Conservation (phyloP, 2,888 invertebrate species). For the Drosophila leonis region DNA sequence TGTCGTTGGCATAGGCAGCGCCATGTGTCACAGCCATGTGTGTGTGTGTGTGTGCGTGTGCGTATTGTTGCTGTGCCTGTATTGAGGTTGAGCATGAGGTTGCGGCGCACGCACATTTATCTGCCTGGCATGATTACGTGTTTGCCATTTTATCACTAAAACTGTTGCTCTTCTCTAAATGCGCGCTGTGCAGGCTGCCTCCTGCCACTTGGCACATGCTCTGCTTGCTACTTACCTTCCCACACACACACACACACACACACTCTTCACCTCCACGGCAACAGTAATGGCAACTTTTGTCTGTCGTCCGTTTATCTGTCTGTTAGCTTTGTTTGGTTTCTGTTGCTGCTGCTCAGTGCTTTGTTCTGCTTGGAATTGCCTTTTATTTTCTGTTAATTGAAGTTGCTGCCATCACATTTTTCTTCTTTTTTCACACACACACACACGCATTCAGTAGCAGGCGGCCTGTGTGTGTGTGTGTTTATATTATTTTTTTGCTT, state of each 20-base stretch:
- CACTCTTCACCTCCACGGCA: conserved; percentile 21
- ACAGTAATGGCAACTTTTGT: conserved; percentile 51
- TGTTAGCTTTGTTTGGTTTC: conserved; percentile 58
- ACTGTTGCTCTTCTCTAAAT: conserved; percentile 69
- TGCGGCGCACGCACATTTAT: conserved; percentile 67
- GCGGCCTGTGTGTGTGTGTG: conserved; percentile 12
- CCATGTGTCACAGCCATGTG: conserved; percentile 17
- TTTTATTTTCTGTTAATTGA: conserved; percentile 80
- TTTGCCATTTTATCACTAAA: conserved; percentile 73
- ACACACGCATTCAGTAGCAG: conserved; percentile 3
- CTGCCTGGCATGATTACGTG: conserved; percentile 73
- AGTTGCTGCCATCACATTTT: conserved; percentile 76
- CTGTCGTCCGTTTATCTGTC: conserved; percentile 32
- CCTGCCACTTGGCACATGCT: conserved; percentile 10
- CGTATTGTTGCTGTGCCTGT: conserved; percentile 9
- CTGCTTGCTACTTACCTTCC: conserved; percentile 2
- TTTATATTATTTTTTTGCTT: conserved; percentile 41
- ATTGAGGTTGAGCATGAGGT: conserved; percentile 14
- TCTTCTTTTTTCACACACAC: conserved; percentile 36
- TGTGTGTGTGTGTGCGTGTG: conserved; percentile 1
- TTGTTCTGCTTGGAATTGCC: conserved; percentile 76
- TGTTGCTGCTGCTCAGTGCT: conserved; percentile 49
- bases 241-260: not conserved
- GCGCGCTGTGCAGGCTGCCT: conserved; percentile 30
- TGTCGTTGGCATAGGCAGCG: conserved; percentile 26